Evolutionary conservation across 1,140 invertebrate species (phyloP).

Genomic region (Pogonomyrmex californicus): DNA sequence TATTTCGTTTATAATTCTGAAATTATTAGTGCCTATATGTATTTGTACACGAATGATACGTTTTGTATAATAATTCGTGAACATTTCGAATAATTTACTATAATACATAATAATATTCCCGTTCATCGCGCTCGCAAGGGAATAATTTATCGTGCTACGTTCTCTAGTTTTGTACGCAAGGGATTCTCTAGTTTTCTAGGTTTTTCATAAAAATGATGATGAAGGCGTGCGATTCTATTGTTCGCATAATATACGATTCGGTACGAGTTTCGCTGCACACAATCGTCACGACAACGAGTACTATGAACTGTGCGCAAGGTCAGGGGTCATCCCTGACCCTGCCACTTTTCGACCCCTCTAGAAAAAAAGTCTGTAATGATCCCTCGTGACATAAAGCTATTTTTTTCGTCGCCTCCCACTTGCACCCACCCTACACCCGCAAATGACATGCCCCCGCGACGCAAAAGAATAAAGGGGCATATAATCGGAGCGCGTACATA

Average conservation of each 20-base stretch:
- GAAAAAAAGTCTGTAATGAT: slow-evolving; percentile 72
- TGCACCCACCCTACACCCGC: slow-evolving; percentile 36
- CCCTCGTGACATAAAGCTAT: slow-evolving; percentile 76
- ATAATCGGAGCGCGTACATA: slow-evolving; percentile 67
- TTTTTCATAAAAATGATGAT: not conserved
- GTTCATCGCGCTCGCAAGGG: not conserved
- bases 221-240: slow-evolving; percentile 48
- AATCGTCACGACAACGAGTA: slow-evolving; percentile 54
- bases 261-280: slow-evolving; percentile 27
- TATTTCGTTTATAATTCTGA: not conserved
- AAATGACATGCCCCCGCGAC: slow-evolving; percentile 59
- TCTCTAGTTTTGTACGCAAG: not conserved
- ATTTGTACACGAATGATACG: not conserved
- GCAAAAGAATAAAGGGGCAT: slow-evolving; percentile 51
- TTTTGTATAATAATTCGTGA: not conserved
- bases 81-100: not conserved
- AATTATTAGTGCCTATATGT: not conserved
- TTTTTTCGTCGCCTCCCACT: slow-evolving; percentile 72
- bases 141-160: not conserved
- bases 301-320: slow-evolving; percentile 67
- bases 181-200: slow-evolving; percentile 23
- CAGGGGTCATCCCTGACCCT: slow-evolving; percentile 76
- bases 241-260: slow-evolving; percentile 46
- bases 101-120: not conserved
- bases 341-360: slow-evolving; percentile 61